A percentile compares a stretch with the other conserved stretches of the same genome.
phyloP scores from a whole-genome alignment of 2,888 invertebrate genomes.

The Diploptera punctata region DNA sequence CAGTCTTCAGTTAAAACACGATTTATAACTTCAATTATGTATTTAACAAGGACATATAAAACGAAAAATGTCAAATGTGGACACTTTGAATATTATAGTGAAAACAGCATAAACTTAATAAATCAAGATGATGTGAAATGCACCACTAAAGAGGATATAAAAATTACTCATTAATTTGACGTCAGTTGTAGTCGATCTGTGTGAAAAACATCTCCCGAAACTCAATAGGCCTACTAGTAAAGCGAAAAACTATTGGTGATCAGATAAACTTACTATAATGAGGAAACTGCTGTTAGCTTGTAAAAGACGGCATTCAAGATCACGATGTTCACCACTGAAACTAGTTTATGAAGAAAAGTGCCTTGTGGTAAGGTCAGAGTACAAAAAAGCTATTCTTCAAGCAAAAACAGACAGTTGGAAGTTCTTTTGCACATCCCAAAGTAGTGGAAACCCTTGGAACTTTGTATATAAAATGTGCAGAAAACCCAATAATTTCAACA shows the following conservation, averaged over 20 bases:
- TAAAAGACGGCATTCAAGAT: neutral
- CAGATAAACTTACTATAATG: neutral
- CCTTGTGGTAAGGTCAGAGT: neutral
- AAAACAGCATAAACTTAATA: no score
- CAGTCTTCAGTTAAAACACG: no score
- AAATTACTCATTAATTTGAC: no score
- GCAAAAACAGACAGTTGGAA: neutral
- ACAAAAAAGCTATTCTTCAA: neutral
- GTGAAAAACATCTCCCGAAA: neutral
- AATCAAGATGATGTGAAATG: no score
- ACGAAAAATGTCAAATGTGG: no score
- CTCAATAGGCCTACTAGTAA: neutral
- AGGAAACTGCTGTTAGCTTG: neutral
- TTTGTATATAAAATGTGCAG: neutral
- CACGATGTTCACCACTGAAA: neutral
- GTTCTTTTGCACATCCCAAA: neutral
- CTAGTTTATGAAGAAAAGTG: neutral
- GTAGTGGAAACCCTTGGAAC: neutral
- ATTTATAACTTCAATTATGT: no score
- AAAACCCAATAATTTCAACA: neutral
- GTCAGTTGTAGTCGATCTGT: no score
- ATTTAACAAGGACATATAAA: no score
- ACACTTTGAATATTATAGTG: no score
- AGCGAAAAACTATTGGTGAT: constrained; percentile 1
- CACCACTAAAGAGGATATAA: no score